A percentile compares a stretch with the other conserved stretches of the same genome.
Conservation (phyloP, 2,113 vertebrate species). For the Cricetomys ansorgei region DNA sequence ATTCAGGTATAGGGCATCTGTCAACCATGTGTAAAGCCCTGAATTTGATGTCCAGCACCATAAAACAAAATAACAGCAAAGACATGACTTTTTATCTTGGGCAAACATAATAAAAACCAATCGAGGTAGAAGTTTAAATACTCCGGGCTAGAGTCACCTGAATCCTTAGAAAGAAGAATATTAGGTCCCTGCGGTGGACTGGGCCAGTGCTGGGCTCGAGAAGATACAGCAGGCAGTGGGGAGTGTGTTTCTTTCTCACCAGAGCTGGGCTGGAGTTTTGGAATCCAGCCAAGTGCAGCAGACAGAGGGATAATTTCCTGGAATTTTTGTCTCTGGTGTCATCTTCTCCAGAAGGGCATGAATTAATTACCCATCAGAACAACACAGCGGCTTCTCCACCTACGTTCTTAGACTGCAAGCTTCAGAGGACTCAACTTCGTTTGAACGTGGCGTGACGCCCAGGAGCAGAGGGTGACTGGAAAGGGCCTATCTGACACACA, state of each 20-base stretch:
- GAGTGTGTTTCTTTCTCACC: background rate
- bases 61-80: background rate
- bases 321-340: background rate
- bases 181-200: background rate
- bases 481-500: background rate
- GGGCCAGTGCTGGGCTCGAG: background rate
- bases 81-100: background rate
- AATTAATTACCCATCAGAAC: background rate
- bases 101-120: background rate
- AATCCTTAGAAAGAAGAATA: background rate
- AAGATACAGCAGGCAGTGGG: background rate
- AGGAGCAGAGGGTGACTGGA: background rate
- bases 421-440: background rate
- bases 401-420: background rate
- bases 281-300: background rate
- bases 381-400: background rate
- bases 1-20: background rate
- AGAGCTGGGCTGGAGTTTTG: background rate
- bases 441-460: background rate
- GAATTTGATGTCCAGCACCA: background rate
- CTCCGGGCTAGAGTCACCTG: background rate
- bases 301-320: background rate
- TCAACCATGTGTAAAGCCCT: background rate
- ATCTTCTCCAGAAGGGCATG: background rate
- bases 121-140: background rate